Conservation (phyloP, 2,888 invertebrate species). For the Xylophagus ater region DNA sequence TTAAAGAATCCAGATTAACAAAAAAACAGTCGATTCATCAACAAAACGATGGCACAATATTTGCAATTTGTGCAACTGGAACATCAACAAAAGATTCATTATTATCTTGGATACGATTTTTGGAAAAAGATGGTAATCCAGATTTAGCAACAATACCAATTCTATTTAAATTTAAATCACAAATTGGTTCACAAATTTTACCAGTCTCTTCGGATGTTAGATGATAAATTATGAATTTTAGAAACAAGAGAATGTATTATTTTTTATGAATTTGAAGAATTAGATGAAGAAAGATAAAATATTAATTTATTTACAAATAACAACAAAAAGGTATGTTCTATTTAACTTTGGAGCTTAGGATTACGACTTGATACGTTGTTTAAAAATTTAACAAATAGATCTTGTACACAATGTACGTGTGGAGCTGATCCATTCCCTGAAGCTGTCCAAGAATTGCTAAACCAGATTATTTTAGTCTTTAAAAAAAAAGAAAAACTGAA, state of each 20-base stretch:
- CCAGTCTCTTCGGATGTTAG: conserved; percentile 11
- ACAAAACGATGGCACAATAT: conserved; percentile 83
- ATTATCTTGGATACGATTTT: conserved; percentile 77
- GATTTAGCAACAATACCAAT: conserved; percentile 63
- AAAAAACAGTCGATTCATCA: conserved; percentile 67
- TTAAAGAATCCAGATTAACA: conserved; percentile 36
- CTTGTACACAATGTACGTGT: no score
- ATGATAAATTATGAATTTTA: conserved; percentile 7
- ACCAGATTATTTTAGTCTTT: no score
- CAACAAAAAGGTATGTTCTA: conserved; percentile 24
- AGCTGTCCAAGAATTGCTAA: no score
- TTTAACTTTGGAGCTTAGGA: no score
- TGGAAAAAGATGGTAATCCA: conserved; percentile 67
- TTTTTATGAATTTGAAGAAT: no score
- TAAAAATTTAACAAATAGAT: no score
- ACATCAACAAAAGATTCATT: conserved; percentile 83
- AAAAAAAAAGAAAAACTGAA: conserved; percentile 1
- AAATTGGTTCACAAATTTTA: conserved; percentile 25
- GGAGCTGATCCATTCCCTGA: no score
- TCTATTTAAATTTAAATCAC: conserved; percentile 67
- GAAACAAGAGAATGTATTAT: no score
- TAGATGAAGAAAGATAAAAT: conserved; percentile 11
- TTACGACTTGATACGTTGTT: no score
- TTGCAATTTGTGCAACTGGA: conserved; percentile 83
- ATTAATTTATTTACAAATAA: no score